Base-by-base conservation (phyloP, 1,140 invertebrate species). In the Caerostris extrusa region DNA sequence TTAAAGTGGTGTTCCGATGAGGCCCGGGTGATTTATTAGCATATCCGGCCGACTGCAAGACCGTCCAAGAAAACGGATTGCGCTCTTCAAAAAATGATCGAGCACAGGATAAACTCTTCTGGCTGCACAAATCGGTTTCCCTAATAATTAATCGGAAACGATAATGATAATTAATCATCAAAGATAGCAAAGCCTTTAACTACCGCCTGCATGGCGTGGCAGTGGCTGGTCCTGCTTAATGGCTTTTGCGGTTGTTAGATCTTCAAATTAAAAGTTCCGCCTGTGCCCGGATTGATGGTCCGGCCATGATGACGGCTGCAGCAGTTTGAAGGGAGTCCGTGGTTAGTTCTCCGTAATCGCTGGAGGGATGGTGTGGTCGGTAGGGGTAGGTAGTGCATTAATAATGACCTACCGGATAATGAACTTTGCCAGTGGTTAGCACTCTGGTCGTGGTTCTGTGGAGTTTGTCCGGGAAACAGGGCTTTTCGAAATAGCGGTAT, bases 81-180 rank as follows among this genome's bases (percentile, higher is more conserved):
- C 50, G 60, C 88, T 90, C 34, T 90, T 90, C 88, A 90, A 91
- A 91, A n/a, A 91, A 82, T 91, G 90, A 91, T 91, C 19, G 57
- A 91, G 56, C n/a, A 82, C 57, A 17, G 71, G 64, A 91, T 58
- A 53, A 91, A 34, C 58, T 61, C 57, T 60, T 34, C 57, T 34
- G 56, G 58, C 90, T 14, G 69, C 58, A 57, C n/a, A 53, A 90
- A 90, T 53, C 56, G 56, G 34, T 53, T 81, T 19, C 64, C 67
- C 90, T 82, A 91, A 81, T 91, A 91, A 91, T 91, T 91, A 91
- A 91, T 91, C 58, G 69, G 19, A 19, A 64, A 60, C 56, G n/a
- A 81, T 91, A 91, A 82, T 91, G 71, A 81, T 82, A 81, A 91
- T 91, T 91, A 91, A 91, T 91, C 90, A 91, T 61, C 56, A 91